phyloP scores from a whole-genome alignment of 2,888 invertebrate genomes.

The Koerneria pararmatus region DNA sequence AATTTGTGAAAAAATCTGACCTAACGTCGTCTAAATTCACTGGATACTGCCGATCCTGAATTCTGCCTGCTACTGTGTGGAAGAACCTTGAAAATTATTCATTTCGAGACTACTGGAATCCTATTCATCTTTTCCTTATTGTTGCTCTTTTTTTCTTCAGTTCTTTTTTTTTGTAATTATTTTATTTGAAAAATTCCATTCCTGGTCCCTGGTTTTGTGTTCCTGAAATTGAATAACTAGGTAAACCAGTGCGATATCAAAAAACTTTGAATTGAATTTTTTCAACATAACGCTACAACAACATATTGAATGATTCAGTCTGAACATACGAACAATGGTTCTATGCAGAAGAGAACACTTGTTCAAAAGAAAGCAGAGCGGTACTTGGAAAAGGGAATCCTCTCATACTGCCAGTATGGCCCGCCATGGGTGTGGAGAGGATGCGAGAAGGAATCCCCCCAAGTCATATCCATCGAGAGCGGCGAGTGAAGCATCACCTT shows the following conservation, averaged over 20 bases:
- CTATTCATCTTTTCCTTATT: neutral
- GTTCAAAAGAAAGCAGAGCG: no score
- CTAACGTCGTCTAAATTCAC: constrained; percentile 39
- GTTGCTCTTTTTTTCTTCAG: neutral
- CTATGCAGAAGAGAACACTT: no score
- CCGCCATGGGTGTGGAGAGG: constrained; percentile 85
- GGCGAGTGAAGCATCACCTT: constrained; percentile 75
- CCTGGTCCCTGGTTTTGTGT: no score
- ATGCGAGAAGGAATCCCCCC: constrained; percentile 83
- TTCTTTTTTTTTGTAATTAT: neutral
- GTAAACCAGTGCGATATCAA: no score
- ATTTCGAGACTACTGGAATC: neutral
- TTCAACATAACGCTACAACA: no score
- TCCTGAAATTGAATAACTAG: no score
- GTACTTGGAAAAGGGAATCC: constrained; percentile 50
- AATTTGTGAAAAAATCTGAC: constrained; percentile 23
- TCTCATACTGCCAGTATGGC: constrained; percentile 92
- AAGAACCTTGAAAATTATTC: constrained; percentile 46
- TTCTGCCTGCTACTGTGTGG: constrained; percentile 52
- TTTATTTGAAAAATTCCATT: neutral
- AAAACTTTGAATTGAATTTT: no score
- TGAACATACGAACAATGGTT: no score
- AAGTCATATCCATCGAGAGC: constrained; percentile 77
- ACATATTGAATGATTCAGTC: no score
- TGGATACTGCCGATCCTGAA: constrained; percentile 51